These are phyloP conservation scores for Camponotus pennsylvanicus DNA, from an alignment of 1,140 invertebrate species.

Conservation along the genomic window DNA sequence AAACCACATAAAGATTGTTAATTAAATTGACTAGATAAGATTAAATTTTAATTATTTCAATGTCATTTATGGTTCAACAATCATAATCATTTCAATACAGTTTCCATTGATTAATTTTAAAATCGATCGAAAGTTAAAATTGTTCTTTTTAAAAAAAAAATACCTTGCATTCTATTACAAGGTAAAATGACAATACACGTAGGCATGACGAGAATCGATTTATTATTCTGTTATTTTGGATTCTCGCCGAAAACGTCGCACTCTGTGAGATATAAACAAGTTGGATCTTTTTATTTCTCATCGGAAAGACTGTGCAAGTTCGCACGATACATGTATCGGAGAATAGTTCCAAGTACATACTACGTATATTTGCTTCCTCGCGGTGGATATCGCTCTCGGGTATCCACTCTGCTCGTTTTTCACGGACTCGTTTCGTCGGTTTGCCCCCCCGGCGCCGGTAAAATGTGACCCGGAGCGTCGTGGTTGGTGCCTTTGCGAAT, in stretches of 20 bases:
- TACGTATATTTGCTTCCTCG: conserved; percentile 7
- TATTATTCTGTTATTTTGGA: neutral
- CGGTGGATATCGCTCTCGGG: conserved; percentile 8
- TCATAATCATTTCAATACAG: neutral
- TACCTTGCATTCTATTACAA: neutral
- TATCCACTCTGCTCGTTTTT: conserved; percentile 53
- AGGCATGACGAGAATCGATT: neutral
- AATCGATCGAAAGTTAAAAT: conserved; percentile 21
- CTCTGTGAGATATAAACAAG: conserved; percentile 26
- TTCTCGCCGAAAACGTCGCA: neutral
- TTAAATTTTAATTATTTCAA: neutral
- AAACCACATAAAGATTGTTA: neutral
- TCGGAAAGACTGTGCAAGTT: neutral
- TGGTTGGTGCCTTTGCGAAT: conserved; percentile 47
- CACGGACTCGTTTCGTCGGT: conserved; percentile 38
- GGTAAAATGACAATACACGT: neutral
- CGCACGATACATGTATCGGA: conserved; percentile 1
- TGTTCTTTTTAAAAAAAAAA: neutral
- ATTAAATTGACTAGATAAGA: neutral
- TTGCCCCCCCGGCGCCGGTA: conserved; percentile 16
- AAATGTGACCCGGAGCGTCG: conserved; percentile 13
- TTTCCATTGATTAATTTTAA: conserved; percentile 12
- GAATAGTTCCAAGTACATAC: conserved; percentile 7
- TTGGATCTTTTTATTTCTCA: conserved; percentile 22
- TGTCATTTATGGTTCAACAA: neutral